phyloP scores from a whole-genome alignment of 2,113 vertebrate species.

The Corythaeola cristata region DNA sequence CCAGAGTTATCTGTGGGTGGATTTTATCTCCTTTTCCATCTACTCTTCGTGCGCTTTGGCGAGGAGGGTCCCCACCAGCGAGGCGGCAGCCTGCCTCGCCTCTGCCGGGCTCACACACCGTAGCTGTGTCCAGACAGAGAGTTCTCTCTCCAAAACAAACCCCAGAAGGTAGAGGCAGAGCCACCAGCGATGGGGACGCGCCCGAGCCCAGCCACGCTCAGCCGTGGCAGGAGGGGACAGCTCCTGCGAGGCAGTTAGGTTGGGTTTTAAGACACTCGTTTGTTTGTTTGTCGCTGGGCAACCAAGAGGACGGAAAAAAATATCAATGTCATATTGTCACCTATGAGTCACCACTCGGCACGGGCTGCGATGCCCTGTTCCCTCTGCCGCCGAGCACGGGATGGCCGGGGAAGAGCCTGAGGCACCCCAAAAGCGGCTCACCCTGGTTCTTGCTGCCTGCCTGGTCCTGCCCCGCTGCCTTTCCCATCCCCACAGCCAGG shows the following conservation, averaged over 20 bases:
- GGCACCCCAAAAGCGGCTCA: background rate
- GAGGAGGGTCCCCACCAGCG: background rate
- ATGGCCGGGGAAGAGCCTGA: rapidly evolving
- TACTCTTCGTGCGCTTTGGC: background rate
- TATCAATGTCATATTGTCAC: conserved; percentile 45
- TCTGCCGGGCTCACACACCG: background rate
- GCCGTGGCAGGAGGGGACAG: background rate
- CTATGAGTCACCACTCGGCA: conserved; percentile 7
- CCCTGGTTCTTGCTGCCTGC: background rate
- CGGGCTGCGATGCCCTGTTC: background rate
- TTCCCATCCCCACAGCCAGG: background rate
- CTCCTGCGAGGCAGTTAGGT: background rate
- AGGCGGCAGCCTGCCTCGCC: background rate
- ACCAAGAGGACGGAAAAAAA: conserved; percentile 35
- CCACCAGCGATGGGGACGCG: background rate
- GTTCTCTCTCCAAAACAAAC: background rate
- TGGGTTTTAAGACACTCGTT: background rate
- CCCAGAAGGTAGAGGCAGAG: background rate
- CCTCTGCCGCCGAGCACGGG: rapidly evolving
- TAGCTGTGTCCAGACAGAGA: background rate
- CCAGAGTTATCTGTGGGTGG: background rate
- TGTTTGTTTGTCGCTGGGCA: conserved; percentile 52
- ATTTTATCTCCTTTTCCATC: background rate
- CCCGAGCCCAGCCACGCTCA: background rate
- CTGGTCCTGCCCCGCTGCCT: background rate